Base-by-base conservation (phyloP, 2,113 vertebrate genomes). In the Ptilorrhoa leucosticta region DNA sequence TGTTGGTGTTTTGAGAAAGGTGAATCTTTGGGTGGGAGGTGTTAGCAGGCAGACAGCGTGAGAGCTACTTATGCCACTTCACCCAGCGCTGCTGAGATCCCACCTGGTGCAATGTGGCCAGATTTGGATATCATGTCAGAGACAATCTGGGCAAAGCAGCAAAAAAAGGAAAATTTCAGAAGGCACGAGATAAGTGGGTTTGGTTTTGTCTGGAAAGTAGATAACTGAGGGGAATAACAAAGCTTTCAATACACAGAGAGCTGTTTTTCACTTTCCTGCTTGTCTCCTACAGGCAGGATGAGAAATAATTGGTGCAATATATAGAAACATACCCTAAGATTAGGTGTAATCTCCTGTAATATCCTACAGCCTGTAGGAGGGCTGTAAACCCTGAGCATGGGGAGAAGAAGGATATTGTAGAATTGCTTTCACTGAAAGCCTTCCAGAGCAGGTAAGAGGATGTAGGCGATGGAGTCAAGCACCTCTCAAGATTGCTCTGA, bases 1-100 rank as follows among this genome's bases (percentile, higher is more conserved):
- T 71, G 89, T 90, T 91, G 83, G 66, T 95, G 93, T 96, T 95
- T 89, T 92, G 80, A 81, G 64, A 88, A 95, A 95, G 94, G 92
- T 95, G 94, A 83, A 72, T 94, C 78, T 93, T 73, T 9, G 75
- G 72, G 94, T 94, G 30, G 96, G 95, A 93, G 93, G 94, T 94
- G 94, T 89, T 97, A 90, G 80, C 93, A 94, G 76, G 72, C 80
- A 92, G 85, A n/a, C 58, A 77, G 66, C 65, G 63, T 65, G 63
- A 95, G 83, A 95, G 60, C 76, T 94, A 19, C 92, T 95, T 91
- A 82, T 79, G 82, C 78, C 47, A 64, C 44, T 91, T 73, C 66
- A 85, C 78, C 70, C 73, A 57, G 78, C 0, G 12, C 92, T 92
- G 90, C 91, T 71, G 91, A 93, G 69, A 95, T 93, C 83, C 93